These are phyloP conservation scores for Papilio aristodemus DNA, from an alignment of 1,140 invertebrate genomes.

Conservation along the genomic window DNA sequence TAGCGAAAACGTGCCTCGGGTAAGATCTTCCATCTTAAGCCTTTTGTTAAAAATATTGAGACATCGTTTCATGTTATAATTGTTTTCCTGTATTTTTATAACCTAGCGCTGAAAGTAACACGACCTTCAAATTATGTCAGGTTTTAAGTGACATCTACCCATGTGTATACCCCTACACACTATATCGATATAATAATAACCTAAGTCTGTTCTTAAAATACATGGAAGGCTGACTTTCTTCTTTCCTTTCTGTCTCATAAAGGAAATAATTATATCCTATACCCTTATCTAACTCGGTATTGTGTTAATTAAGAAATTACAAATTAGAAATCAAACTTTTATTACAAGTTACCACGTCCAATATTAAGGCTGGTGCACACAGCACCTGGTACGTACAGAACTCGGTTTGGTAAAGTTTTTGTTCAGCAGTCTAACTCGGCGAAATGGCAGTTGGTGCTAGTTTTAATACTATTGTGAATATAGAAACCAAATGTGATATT, in stretches of 20 bases:
- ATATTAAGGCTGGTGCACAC: conserved; percentile 5
- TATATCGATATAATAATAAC: no score
- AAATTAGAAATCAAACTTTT: conserved; percentile 5
- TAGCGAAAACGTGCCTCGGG: conserved; percentile 7
- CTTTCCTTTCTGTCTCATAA: no score
- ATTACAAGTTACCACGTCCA: background rate
- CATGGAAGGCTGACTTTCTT: no score
- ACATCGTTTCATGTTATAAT: conserved; percentile 13
- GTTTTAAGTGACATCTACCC: no score
- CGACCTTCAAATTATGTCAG: no score
- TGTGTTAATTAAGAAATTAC: background rate
- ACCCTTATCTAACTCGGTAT: background rate
- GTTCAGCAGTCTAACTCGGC: background rate
- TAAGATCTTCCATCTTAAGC: conserved; percentile 18
- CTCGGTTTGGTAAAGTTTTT: conserved; percentile 2
- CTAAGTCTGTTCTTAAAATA: no score
- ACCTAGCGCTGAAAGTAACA: background rate
- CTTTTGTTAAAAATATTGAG: conserved; percentile 24
- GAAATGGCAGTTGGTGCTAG: background rate
- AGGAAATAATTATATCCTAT: background rate
- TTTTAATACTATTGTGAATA: background rate
- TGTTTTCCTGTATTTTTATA: conserved; percentile 18
- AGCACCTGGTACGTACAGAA: conserved; percentile 6
- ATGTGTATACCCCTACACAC: no score
- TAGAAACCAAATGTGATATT: background rate